A percentile compares a stretch with the other conserved stretches of the same genome.
Evolutionary conservation across 1,140 invertebrate genomes (phyloP).

Genomic region (Pseudomyrmex pallidus): DNA sequence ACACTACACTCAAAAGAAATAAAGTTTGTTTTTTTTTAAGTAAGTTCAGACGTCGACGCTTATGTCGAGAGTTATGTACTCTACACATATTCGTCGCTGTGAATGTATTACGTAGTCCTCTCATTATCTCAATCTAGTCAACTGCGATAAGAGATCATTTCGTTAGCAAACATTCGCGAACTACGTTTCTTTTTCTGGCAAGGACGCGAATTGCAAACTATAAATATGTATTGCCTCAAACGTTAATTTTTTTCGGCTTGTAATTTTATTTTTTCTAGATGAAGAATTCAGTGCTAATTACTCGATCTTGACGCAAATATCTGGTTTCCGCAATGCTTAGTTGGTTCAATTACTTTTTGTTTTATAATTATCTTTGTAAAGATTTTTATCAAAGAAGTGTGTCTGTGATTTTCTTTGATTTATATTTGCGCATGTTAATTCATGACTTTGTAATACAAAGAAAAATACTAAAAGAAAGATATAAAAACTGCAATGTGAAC

Average conservation of each 20-base stretch:
- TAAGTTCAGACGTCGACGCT: neutral
- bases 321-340: neutral
- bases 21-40: neutral
- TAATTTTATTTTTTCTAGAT: neutral
- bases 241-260: neutral
- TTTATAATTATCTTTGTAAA: neutral
- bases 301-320: neutral
- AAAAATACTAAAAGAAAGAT: neutral
- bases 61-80: neutral
- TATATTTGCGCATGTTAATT: neutral
- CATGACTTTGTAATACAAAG: neutral
- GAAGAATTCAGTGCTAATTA: neutral
- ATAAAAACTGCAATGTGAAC: neutral
- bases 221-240: neutral
- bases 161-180: conserved; percentile 30
- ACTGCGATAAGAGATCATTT: conserved; percentile 33
- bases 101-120: neutral
- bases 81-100: conserved; percentile 24
- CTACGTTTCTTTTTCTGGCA: conserved; percentile 29
- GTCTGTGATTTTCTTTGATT: neutral
- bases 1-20: neutral
- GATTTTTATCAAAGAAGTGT: neutral
- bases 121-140: conserved; percentile 19
- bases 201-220: neutral
- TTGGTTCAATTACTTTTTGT: conserved; percentile 8